Percentiles rank a stretch among this genome's conserved stretches.
phyloP scores from a whole-genome alignment of 1,140 invertebrate genomes.

The Camponotus pennsylvanicus region DNA sequence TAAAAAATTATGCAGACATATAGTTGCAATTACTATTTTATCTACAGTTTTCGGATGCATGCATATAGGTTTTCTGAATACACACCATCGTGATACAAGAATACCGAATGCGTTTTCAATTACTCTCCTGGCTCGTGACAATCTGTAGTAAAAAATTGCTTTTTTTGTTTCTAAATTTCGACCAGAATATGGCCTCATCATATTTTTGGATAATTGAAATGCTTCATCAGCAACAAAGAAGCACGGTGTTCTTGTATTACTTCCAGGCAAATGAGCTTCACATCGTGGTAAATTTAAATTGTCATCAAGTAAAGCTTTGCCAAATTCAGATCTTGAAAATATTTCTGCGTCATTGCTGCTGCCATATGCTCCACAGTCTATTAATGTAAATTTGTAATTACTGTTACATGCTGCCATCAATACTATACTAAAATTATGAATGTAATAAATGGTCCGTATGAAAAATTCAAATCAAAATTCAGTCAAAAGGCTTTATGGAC shows the following conservation, averaged over 20 bases:
- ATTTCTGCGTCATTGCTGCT: background rate
- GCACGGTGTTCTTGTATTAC: background rate
- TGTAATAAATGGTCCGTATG: no score
- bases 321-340: background rate
- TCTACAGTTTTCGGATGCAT: background rate
- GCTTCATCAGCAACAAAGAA: constrained; percentile 10
- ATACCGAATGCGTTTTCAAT: constrained; percentile 8
- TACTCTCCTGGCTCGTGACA: background rate
- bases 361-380: background rate
- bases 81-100: background rate
- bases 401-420: background rate
- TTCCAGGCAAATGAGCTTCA: background rate
- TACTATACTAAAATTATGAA: constrained; percentile 17
- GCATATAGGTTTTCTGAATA: background rate
- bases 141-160: background rate
- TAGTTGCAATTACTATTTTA: background rate
- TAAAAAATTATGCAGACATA: constrained; percentile 11
- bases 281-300: background rate
- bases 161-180: background rate
- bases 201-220: background rate
- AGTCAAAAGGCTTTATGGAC: no score
- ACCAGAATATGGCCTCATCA: background rate
- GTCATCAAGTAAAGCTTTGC: background rate
- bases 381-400: constrained; percentile 1
- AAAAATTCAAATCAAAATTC: no score